Percentiles rank a stretch among this genome's conserved stretches.
phyloP scores from a whole-genome alignment of 2,888 invertebrate species.

The Yponomeuta sedellus region DNA sequence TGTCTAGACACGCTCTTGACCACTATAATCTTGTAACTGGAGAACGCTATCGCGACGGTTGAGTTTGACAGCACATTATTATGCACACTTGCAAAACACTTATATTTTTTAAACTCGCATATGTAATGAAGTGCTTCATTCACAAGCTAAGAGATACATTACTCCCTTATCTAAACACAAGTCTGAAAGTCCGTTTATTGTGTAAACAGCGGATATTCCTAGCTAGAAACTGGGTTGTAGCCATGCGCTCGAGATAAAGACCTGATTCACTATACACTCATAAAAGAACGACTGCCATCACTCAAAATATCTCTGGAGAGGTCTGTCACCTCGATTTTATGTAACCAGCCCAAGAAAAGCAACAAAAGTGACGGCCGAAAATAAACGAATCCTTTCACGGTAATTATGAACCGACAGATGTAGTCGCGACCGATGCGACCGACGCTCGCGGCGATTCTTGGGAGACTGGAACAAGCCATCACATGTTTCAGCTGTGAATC shows the following conservation, averaged over 20 bases:
- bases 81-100: neutral
- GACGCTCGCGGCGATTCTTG: slow-evolving; percentile 38
- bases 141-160: no score
- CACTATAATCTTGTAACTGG: no score
- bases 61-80: no score
- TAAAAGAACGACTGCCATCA: neutral
- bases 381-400: slow-evolving; percentile 57
- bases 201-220: slow-evolving; percentile 39
- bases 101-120: neutral
- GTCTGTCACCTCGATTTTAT: slow-evolving; percentile 33
- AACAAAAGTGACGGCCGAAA: slow-evolving; percentile 53
- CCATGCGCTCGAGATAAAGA: neutral
- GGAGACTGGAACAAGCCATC: slow-evolving; percentile 40
- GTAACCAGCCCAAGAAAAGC: slow-evolving; percentile 52
- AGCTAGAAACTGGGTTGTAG: slow-evolving; percentile 28
- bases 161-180: slow-evolving; percentile 26
- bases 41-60: no score
- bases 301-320: neutral
- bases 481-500: neutral
- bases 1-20: no score
- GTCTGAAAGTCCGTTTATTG: slow-evolving; percentile 34
- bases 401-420: slow-evolving; percentile 33
- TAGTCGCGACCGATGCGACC: slow-evolving; percentile 33
- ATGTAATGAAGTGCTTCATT: neutral
- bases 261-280: neutral